Percentiles rank a stretch among this genome's conserved stretches.
Evolutionary conservation across 2,113 vertebrate genomes (phyloP).

Genomic region (Bothrops jararaca): DNA sequence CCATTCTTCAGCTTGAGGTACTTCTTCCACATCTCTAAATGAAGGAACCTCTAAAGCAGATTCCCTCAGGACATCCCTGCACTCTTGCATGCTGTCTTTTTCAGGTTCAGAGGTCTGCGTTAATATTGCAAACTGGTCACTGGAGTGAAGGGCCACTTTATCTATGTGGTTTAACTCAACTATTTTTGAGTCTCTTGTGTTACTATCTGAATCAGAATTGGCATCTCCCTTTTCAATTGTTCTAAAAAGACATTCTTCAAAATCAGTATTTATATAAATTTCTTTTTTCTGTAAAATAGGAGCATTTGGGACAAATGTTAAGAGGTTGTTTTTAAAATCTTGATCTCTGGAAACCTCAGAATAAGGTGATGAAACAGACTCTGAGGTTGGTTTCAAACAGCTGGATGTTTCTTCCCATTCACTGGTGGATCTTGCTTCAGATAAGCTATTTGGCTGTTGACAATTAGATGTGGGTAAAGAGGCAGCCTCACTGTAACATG

Average conservation of each 20-base stretch:
- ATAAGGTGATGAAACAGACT: conserved; percentile 7
- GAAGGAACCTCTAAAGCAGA: conserved; percentile 58
- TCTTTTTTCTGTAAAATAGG: conserved; percentile 46
- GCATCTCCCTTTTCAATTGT: conserved; percentile 49
- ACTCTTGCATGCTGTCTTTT: conserved; percentile 60
- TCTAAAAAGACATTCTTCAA: conserved; percentile 46
- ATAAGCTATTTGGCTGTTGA: conserved; percentile 51
- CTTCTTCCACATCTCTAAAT: conserved; percentile 14
- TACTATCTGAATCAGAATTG: conserved; percentile 17
- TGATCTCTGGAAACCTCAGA: conserved; percentile 21
- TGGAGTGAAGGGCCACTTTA: conserved; percentile 23
- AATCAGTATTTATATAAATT: conserved; percentile 9
- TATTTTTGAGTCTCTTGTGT: conserved; percentile 35
- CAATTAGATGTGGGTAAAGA: conserved; percentile 54
- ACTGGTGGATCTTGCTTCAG: conserved; percentile 34
- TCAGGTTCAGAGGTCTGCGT: conserved; percentile 49
- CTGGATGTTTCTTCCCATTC: conserved; percentile 33
- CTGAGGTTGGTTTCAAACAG: conserved; percentile 38
- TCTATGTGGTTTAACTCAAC: conserved; percentile 32
- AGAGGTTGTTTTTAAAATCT: background rate
- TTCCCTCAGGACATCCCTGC: conserved; percentile 68
- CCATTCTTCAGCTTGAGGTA: conserved; percentile 33
- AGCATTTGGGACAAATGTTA: conserved; percentile 20
- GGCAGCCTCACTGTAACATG: conserved; percentile 46
- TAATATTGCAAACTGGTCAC: conserved; percentile 44